Percentiles rank a stretch among this genome's conserved stretches.
phyloP scores from a whole-genome alignment of 2,888 invertebrate species.

The Dichetophora obliterata region DNA sequence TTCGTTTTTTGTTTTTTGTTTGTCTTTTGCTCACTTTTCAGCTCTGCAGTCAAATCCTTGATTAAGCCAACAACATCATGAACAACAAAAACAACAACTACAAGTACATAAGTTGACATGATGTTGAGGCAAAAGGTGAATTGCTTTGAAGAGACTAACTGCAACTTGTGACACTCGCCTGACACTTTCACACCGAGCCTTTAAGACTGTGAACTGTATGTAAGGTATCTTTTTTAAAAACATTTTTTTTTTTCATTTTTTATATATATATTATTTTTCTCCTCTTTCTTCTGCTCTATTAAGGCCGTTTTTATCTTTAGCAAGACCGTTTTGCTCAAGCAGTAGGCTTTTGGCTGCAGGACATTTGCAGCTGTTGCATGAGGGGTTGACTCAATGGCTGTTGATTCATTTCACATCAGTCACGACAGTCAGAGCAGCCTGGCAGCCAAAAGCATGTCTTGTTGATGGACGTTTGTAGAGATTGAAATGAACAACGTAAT shows the following conservation, averaged over 20 bases:
- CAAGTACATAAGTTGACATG: neutral
- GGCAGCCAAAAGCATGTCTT: neutral
- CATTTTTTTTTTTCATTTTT: neutral
- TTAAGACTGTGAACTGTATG: neutral
- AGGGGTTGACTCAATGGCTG: neutral
- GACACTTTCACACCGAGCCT: neutral
- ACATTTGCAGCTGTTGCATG: neutral
- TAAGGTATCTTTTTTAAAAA: neutral
- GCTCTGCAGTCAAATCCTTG: neutral
- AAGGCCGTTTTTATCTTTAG: neutral
- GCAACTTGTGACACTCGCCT: conserved; percentile 9
- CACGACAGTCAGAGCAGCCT: neutral
- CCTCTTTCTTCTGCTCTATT: neutral
- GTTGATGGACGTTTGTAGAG: conserved; percentile 5
- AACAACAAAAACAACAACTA: neutral
- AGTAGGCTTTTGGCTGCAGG: neutral
- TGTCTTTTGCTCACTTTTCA: neutral
- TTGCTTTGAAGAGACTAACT: neutral
- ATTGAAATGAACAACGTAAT: conserved; percentile 38
- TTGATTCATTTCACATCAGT: neutral
- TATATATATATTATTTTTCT: neutral
- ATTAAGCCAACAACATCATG: conserved; percentile 2
- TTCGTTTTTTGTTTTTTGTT: neutral
- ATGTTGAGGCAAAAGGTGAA: neutral
- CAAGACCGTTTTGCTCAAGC: neutral